Evolutionary conservation across 2,888 invertebrate genomes (phyloP).

Genomic region (Perdita meconis): DNA sequence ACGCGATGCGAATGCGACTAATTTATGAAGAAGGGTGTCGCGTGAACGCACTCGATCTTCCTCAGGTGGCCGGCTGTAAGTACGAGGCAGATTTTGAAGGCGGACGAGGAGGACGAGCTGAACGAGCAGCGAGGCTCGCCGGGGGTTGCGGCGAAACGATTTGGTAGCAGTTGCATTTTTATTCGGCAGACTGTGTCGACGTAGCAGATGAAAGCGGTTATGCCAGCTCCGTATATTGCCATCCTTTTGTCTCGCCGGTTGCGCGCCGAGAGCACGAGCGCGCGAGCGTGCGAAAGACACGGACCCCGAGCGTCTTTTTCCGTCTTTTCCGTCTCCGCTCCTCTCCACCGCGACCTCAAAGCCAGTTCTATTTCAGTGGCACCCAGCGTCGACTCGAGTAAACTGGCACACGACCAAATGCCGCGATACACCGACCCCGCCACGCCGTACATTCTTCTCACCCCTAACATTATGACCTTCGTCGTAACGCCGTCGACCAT

Average conservation of each 20-base stretch:
- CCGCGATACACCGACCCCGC: constrained; percentile 67
- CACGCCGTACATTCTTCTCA: constrained; percentile 64
- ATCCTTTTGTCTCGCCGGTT: constrained; percentile 62
- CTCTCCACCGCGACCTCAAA: constrained; percentile 74
- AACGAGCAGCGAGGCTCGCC: constrained; percentile 61
- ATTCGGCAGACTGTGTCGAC: constrained; percentile 71
- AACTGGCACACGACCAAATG: constrained; percentile 81
- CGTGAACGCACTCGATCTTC: constrained; percentile 21
- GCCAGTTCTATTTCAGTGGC: constrained; percentile 80
- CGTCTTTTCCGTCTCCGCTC: constrained; percentile 55
- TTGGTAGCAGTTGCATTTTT: constrained; percentile 76
- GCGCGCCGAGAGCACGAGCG: constrained; percentile 21
- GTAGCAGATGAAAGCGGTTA: constrained; percentile 80
- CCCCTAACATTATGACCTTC: constrained; percentile 63
- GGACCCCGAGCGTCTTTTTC: constrained; percentile 6
- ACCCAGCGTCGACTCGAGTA: constrained; percentile 78
- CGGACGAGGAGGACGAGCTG: constrained; percentile 53
- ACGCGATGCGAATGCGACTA: constrained; percentile 34
- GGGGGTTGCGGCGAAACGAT: constrained; percentile 70
- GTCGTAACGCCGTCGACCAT: constrained; percentile 43
- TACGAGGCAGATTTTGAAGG: constrained; percentile 43
- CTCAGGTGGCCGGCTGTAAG: constrained; percentile 11
- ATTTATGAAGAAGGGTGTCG: constrained; percentile 40
- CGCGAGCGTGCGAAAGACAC: constrained; percentile 15
- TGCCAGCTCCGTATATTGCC: constrained; percentile 68